phyloP scores from a whole-genome alignment of 2,888 invertebrate genomes.

The Ichneumoninae sp. region DNA sequence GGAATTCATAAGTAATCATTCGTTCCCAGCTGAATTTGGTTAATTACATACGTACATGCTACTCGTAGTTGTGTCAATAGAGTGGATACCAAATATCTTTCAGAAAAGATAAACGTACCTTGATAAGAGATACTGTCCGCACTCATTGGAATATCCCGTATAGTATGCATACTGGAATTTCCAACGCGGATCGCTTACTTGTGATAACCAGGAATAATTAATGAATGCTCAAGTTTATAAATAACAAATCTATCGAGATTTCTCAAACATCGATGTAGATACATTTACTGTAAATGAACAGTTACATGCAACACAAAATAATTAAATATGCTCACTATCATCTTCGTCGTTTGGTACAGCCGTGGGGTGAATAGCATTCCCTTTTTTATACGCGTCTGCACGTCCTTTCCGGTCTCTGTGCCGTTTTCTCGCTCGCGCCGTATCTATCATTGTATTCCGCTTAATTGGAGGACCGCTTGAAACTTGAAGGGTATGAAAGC shows the following conservation, averaged over 20 bases:
- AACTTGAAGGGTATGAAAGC: conserved; percentile 1
- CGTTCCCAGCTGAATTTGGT: background rate
- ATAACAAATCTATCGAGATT: too few species aligned
- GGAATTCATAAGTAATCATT: background rate
- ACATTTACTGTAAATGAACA: background rate
- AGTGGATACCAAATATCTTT: background rate
- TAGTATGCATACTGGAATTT: background rate
- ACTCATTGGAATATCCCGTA: background rate
- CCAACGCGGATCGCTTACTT: background rate
- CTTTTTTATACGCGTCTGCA: background rate
- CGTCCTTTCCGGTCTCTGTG: conserved; percentile 1
- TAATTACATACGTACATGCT: background rate
- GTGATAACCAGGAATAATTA: background rate
- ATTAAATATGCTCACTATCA: background rate
- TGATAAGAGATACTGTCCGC: background rate
- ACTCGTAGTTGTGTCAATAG: background rate
- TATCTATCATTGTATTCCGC: conserved; percentile 21
- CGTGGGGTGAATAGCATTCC: background rate
- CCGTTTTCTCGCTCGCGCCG: conserved; percentile 21
- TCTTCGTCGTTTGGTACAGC: background rate
- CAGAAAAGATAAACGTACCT: background rate
- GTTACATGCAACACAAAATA: background rate
- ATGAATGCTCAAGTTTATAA: background rate
- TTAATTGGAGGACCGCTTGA: background rate
- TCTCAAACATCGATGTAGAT: background rate